Evolutionary conservation across 2,888 invertebrate genomes (phyloP).

Genomic region (Dryomyza anilis): DNA sequence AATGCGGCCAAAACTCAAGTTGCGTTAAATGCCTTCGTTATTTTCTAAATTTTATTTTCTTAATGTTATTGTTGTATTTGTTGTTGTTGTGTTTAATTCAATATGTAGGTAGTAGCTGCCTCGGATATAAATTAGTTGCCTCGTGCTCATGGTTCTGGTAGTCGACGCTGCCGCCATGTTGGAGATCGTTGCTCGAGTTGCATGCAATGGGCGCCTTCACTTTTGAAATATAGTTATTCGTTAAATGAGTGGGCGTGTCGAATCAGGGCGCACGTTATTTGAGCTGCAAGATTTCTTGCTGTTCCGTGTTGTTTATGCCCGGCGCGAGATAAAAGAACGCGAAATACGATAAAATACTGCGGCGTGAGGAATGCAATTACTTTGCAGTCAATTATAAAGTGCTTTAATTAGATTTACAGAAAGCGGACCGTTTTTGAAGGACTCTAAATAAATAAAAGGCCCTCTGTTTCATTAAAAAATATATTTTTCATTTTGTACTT

Average conservation of each 20-base stretch:
- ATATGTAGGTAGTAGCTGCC: neutral
- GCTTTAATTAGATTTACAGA: neutral
- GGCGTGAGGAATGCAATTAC: neutral
- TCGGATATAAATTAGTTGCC: neutral
- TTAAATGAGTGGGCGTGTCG: slow-evolving; percentile 41
- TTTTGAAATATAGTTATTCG: slow-evolving; percentile 34
- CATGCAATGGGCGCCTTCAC: neutral
- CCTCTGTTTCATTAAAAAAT: too few relatives aligned
- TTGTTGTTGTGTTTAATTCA: neutral
- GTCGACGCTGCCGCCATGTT: neutral
- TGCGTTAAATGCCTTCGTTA: slow-evolving; percentile 1
- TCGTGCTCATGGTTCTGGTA: neutral
- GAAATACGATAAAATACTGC: slow-evolving; percentile 1
- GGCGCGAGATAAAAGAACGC: neutral
- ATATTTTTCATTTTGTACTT: too few relatives aligned
- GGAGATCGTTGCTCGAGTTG: neutral
- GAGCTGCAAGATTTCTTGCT: slow-evolving; percentile 2
- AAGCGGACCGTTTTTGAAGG: too few relatives aligned
- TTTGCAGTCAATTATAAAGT: neutral
- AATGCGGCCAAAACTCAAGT: slow-evolving; percentile 14
- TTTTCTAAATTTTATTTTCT: neutral
- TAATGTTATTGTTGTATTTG: neutral
- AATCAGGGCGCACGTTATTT: slow-evolving; percentile 39
- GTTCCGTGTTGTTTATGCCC: neutral
- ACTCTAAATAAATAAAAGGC: too few relatives aligned